A percentile compares a stretch with the other conserved stretches of the same genome.
Evolutionary conservation across 2,888 invertebrate genomes (phyloP).

Genomic region (Koerneria pararmatus): DNA sequence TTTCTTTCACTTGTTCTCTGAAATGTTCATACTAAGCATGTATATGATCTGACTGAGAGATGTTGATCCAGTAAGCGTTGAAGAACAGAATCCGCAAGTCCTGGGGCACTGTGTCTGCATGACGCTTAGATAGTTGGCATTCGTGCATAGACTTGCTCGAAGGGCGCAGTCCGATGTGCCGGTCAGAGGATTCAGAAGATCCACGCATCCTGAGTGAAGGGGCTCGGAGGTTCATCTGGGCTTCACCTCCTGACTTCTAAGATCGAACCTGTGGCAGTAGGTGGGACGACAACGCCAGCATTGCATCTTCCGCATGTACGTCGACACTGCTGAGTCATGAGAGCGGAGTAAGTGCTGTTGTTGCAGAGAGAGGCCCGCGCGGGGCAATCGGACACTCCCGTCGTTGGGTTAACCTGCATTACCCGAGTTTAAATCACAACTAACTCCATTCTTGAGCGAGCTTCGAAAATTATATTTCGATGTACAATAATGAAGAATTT

Average conservation of each 20-base stretch:
- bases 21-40: not conserved
- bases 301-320: slow-evolving; percentile 32
- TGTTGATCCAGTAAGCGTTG: not conserved
- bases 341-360: slow-evolving; percentile 26
- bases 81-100: slow-evolving; percentile 10
- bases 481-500: too few species aligned
- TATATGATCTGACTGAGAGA: too few species aligned
- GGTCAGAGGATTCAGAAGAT: slow-evolving; percentile 14
- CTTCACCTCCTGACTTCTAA: too few species aligned
- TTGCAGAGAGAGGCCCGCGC: slow-evolving; percentile 29
- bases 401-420: slow-evolving; percentile 26
- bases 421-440: slow-evolving; percentile 15
- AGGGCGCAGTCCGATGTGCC: slow-evolving; percentile 16
- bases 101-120: slow-evolving; percentile 17
- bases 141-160: slow-evolving; percentile 11
- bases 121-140: slow-evolving; percentile 9
- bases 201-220: too few species aligned
- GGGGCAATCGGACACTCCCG: slow-evolving; percentile 27
- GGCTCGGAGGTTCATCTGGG: too few species aligned
- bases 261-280: too few species aligned
- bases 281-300: too few species aligned
- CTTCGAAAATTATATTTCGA: too few species aligned
- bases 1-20: not conserved
- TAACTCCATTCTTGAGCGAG: not conserved
- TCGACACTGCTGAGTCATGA: slow-evolving; percentile 33